A percentile compares a stretch with the other conserved stretches of the same genome.
These are phyloP conservation scores for Ferdinandea cuprea DNA, from an alignment of 2,888 invertebrate genomes.

Conservation along the genomic window DNA sequence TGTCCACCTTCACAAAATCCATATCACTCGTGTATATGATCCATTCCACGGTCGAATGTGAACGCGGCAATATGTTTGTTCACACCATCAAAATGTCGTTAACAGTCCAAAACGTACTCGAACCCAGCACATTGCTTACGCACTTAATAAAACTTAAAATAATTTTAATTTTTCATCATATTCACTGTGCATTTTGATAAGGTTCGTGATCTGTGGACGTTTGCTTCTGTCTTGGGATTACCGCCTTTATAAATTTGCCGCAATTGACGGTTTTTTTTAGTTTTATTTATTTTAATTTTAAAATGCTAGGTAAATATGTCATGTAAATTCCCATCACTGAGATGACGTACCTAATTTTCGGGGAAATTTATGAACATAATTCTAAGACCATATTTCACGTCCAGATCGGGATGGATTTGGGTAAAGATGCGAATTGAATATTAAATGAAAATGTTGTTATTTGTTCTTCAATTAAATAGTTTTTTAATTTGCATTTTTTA, in stretches of 20 bases:
- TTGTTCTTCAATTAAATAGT: too few relatives aligned
- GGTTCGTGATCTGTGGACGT: slow-evolving; percentile 59
- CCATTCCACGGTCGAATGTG: slow-evolving; percentile 67
- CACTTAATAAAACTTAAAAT: slow-evolving; percentile 73
- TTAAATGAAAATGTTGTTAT: neutral
- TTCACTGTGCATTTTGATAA: slow-evolving; percentile 72
- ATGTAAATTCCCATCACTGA: slow-evolving; percentile 22
- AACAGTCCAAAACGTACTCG: slow-evolving; percentile 68
- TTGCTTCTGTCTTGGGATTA: slow-evolving; percentile 10
- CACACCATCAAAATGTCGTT: slow-evolving; percentile 75
- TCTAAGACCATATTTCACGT: slow-evolving; percentile 53
- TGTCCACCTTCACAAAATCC: slow-evolving; percentile 41
- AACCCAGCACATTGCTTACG: slow-evolving; percentile 56
- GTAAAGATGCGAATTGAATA: slow-evolving; percentile 19
- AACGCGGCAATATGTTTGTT: slow-evolving; percentile 73
- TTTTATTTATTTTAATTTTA: slow-evolving; percentile 17
- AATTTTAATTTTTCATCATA: slow-evolving; percentile 73
- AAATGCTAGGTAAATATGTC: neutral
- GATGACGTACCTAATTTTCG: slow-evolving; percentile 4
- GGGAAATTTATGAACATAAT: slow-evolving; percentile 67
- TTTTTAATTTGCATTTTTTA: too few relatives aligned
- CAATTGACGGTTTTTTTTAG: neutral
- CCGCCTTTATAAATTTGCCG: slow-evolving; percentile 49
- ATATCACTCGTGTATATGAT: slow-evolving; percentile 20
- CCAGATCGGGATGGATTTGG: neutral